Percentiles rank a stretch among this genome's conserved stretches.
phyloP scores from a whole-genome alignment of 2,113 vertebrate species.

The Grammomys dolichurus region DNA sequence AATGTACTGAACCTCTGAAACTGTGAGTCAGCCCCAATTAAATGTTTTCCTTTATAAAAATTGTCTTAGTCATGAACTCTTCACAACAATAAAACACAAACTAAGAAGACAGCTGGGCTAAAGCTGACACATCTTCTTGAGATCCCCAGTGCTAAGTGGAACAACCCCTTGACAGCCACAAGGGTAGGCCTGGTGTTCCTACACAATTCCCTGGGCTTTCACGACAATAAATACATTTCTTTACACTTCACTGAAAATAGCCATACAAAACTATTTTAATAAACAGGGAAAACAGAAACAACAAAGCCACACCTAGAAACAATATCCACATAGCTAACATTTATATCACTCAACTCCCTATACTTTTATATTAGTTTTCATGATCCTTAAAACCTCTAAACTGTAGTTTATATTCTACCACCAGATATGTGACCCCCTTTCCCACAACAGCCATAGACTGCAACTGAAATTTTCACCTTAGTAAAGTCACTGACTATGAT shows the following conservation, averaged over 20 bases:
- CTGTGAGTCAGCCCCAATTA: background rate
- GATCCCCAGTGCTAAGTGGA: background rate
- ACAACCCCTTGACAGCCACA: background rate
- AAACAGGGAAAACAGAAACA: background rate
- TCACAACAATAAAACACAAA: background rate
- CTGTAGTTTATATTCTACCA: background rate
- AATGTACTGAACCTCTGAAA: background rate
- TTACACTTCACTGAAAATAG: background rate
- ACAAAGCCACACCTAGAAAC: slow-evolving; percentile 21
- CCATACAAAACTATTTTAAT: background rate
- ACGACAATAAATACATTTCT: background rate
- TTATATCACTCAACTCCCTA: background rate
- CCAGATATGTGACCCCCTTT: background rate
- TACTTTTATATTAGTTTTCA: background rate
- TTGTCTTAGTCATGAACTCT: background rate
- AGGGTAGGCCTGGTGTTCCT: background rate
- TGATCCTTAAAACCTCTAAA: background rate
- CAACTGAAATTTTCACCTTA: slow-evolving; percentile 14
- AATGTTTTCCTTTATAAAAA: background rate
- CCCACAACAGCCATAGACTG: background rate
- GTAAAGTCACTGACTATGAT: background rate
- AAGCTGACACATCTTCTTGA: background rate
- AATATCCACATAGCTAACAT: background rate
- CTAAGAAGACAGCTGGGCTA: background rate
- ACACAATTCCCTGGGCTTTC: background rate